Evolutionary conservation across 2,888 invertebrate genomes (phyloP).

Genomic region (Melipona beecheii): DNA sequence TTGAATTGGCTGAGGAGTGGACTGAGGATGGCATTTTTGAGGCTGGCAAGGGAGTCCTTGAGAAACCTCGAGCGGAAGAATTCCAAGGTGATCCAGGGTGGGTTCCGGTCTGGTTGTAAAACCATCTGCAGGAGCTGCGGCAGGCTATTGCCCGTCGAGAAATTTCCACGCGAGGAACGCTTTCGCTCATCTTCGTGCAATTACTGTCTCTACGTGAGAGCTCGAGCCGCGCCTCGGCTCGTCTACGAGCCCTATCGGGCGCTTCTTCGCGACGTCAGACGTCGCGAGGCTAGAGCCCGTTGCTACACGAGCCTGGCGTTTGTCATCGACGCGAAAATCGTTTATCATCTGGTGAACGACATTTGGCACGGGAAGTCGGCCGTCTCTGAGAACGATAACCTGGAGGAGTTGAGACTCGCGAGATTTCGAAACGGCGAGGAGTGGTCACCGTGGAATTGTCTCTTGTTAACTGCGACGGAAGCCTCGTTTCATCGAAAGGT

Average conservation of each 20-base stretch:
- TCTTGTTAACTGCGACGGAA: slow-evolving; percentile 93
- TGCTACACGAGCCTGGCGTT: slow-evolving; percentile 89
- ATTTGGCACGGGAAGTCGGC: slow-evolving; percentile 96
- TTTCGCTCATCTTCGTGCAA: slow-evolving; percentile 49
- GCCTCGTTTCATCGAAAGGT: slow-evolving; percentile 90
- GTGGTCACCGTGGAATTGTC: slow-evolving; percentile 98
- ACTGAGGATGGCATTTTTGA: slow-evolving; percentile 79
- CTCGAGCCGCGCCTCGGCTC: slow-evolving; percentile 53
- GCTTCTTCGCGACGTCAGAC: slow-evolving; percentile 86
- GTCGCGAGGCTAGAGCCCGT: slow-evolving; percentile 86
- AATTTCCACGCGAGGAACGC: slow-evolving; percentile 46
- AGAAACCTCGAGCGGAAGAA: slow-evolving; percentile 18
- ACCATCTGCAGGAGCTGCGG: slow-evolving; percentile 54
- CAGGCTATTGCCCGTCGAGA: slow-evolving; percentile 50
- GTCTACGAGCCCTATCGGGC: slow-evolving; percentile 87
- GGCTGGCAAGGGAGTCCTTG: slow-evolving; percentile 50
- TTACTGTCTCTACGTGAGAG: slow-evolving; percentile 47
- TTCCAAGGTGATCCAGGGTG: background rate
- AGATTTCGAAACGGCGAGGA: slow-evolving; percentile 91
- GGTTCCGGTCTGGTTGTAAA: background rate
- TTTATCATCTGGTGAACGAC: slow-evolving; percentile 92
- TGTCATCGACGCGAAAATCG: slow-evolving; percentile 91
- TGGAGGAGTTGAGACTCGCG: slow-evolving; percentile 90
- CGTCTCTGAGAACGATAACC: slow-evolving; percentile 91
- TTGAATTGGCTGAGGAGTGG: slow-evolving; percentile 89